Conservation (phyloP, 1,140 invertebrate genomes). For the Eupristina koningsbergeri region DNA sequence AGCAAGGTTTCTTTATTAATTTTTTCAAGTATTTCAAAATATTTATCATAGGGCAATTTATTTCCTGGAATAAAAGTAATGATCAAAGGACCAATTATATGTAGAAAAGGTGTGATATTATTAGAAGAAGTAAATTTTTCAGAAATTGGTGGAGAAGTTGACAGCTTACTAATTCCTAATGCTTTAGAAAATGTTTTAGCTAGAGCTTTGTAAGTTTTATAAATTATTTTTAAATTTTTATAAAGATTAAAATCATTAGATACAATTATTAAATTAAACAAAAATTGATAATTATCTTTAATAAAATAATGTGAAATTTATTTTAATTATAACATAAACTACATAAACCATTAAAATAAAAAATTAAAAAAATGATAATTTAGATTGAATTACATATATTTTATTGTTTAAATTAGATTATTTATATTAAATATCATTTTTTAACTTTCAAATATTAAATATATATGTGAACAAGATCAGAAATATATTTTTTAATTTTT, state of each 20-base stretch:
- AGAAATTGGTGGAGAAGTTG: conserved; percentile 84
- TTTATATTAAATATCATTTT: too few species aligned
- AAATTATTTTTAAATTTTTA: conserved; percentile 18
- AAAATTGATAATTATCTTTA: too few species aligned
- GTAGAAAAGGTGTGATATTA: conserved; percentile 81
- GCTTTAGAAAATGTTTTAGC: conserved; percentile 77
- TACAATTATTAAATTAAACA: too few species aligned
- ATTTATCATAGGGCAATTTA: conserved; percentile 60
- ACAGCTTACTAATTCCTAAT: conserved; percentile 76
- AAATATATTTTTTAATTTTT: too few species aligned
- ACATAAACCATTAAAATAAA: too few species aligned
- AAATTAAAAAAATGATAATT: too few species aligned
- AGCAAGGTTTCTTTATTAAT: conserved; percentile 9
- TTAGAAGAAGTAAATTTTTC: conserved; percentile 78
- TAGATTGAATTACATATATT: too few species aligned
- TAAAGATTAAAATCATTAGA: background rate
- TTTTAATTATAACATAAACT: too few species aligned
- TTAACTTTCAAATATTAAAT: too few species aligned
- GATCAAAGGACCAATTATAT: conserved; percentile 79
- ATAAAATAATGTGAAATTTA: too few species aligned
- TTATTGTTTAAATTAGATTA: too few species aligned
- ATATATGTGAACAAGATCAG: too few species aligned
- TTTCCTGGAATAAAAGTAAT: conserved; percentile 71
- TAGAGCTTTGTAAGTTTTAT: conserved; percentile 72
- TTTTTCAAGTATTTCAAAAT: conserved; percentile 9